A percentile compares a stretch with the other conserved stretches of the same genome.
These are phyloP conservation scores for Myotis vivesi DNA, from an alignment of 2,797 vertebrate genomes.

Conservation along the genomic window DNA sequence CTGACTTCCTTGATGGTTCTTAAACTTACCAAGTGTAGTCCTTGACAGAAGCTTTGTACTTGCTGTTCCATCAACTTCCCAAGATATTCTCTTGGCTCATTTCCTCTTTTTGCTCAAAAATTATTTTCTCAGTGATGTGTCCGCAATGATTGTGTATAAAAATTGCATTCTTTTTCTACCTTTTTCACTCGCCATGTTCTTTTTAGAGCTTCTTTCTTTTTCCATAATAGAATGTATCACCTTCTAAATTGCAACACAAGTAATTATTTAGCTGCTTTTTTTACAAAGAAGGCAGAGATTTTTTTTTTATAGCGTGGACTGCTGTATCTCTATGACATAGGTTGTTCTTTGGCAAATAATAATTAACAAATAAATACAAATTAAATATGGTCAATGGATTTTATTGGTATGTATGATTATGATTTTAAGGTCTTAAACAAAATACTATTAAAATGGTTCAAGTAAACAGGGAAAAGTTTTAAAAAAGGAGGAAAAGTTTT, in stretches of 20 bases:
- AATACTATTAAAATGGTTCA: background rate
- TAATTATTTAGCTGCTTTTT: background rate
- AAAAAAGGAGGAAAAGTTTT: background rate
- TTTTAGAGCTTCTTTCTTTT: background rate
- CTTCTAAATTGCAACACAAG: background rate
- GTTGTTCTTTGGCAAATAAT: background rate
- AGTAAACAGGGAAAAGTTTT: background rate
- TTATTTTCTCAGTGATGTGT: background rate
- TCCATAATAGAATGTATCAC: background rate
- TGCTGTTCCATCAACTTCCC: background rate
- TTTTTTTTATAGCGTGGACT: background rate
- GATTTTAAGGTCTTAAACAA: background rate
- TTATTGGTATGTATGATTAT: background rate
- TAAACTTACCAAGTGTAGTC: background rate
- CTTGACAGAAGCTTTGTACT: background rate
- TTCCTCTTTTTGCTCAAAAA: background rate
- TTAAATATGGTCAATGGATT: background rate
- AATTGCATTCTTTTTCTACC: background rate
- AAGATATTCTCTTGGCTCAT: background rate
- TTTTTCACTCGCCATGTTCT: background rate
- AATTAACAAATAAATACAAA: background rate
- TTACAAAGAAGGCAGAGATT: background rate
- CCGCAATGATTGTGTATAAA: background rate
- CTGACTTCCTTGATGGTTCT: background rate
- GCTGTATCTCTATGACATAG: background rate